Percentiles rank a stretch among this genome's conserved stretches.
These are phyloP conservation scores for Antitype chi DNA, from an alignment of 2,888 invertebrate genomes.

Conservation along the genomic window DNA sequence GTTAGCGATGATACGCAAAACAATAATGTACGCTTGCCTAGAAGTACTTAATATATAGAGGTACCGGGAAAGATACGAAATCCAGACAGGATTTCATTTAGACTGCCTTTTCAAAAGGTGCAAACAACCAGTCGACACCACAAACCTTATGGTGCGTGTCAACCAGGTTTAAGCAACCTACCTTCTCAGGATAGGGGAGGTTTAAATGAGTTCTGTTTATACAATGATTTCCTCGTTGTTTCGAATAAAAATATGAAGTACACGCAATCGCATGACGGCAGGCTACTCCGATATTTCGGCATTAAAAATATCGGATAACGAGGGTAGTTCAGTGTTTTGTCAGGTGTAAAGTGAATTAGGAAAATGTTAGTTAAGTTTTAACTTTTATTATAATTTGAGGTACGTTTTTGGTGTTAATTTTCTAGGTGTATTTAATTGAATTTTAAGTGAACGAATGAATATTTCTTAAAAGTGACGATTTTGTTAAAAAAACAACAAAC, in stretches of 20 bases:
- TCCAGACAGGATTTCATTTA: too few relatives aligned
- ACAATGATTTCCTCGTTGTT: conserved; percentile 63
- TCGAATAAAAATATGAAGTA: conserved; percentile 69
- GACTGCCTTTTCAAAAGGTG: conserved; percentile 1
- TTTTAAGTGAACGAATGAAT: background rate
- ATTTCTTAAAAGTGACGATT: background rate
- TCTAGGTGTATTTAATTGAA: background rate
- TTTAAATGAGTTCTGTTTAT: conserved; percentile 67
- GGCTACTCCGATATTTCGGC: conserved; percentile 70
- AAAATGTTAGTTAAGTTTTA: conserved; percentile 35
- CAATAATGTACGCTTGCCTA: too few relatives aligned
- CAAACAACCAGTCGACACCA: conserved; percentile 9
- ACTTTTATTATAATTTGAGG: conserved; percentile 20
- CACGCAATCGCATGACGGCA: conserved; percentile 85
- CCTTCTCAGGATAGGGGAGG: conserved; percentile 54
- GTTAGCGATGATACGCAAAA: too few relatives aligned
- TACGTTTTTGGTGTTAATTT: conserved; percentile 16
- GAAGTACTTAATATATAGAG: too few relatives aligned
- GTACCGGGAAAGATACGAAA: too few relatives aligned
- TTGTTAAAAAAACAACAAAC: background rate
- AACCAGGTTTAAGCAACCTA: conserved; percentile 37
- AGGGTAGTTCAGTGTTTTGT: conserved; percentile 67
- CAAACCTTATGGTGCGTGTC: conserved; percentile 39
- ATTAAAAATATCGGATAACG: conserved; percentile 73
- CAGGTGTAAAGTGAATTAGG: conserved; percentile 70